Percentiles rank a stretch among this genome's conserved stretches.
phyloP scores from a whole-genome alignment of 2,888 invertebrate species.

The Dorcus hopei region DNA sequence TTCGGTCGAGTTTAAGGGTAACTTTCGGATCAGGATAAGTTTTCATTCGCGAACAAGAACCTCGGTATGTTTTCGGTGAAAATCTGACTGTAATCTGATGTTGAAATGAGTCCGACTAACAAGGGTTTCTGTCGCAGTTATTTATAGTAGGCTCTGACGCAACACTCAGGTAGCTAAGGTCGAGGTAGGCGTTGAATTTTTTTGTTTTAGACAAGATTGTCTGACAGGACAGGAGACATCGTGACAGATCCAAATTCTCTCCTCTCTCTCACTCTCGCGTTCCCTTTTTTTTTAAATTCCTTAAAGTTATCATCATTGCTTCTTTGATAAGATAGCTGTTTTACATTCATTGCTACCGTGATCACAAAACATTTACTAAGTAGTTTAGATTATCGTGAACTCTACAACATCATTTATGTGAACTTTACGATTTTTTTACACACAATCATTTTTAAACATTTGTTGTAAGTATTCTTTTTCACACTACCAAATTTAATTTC shows the following conservation, averaged over 20 bases:
- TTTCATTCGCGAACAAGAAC: constrained; percentile 22
- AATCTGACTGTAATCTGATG: constrained; percentile 43
- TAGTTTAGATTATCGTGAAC: constrained; percentile 38
- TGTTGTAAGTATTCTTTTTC: too few species aligned
- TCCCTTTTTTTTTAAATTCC: constrained; percentile 35
- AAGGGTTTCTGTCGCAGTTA: constrained; percentile 50
- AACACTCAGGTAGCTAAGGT: constrained; percentile 50
- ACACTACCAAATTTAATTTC: too few species aligned
- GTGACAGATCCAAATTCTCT: constrained; percentile 43
- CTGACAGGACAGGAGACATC: constrained; percentile 43
- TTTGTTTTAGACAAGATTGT: constrained; percentile 34
- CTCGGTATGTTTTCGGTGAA: constrained; percentile 19
- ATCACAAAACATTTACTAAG: constrained; percentile 43
- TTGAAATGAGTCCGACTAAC: constrained; percentile 44
- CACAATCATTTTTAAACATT: too few species aligned
- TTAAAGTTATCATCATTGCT: constrained; percentile 40
- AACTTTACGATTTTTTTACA: too few species aligned
- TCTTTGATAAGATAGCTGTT: constrained; percentile 44
- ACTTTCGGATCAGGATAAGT: constrained; percentile 34
- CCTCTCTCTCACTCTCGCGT: constrained; percentile 19
- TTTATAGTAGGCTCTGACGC: constrained; percentile 48
- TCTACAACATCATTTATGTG: neutral
- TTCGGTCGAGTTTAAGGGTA: constrained; percentile 42
- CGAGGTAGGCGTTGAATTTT: constrained; percentile 47
- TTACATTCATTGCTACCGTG: constrained; percentile 42